These are phyloP conservation scores for Dicyrtoma fusca DNA, from an alignment of 2,888 invertebrate genomes.

Conservation along the genomic window DNA sequence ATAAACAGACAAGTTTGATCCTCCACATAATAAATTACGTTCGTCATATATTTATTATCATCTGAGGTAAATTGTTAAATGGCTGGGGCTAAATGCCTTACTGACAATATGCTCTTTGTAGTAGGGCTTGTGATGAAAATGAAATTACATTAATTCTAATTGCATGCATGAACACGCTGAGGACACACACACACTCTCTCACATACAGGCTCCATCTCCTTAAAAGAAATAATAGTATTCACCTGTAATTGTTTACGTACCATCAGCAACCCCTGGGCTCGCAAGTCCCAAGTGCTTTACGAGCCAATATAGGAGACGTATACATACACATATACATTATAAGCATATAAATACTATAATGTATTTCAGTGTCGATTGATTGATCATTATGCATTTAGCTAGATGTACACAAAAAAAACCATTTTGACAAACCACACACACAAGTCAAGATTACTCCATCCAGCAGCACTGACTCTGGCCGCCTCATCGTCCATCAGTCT, in stretches of 20 bases:
- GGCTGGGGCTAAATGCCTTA: neutral
- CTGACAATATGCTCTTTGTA: neutral
- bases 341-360: too few species aligned
- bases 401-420: too few species aligned
- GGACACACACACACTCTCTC: neutral
- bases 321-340: too few species aligned
- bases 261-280: too few species aligned
- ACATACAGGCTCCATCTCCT: neutral
- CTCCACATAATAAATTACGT: neutral
- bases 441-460: neutral
- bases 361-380: too few species aligned
- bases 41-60: neutral
- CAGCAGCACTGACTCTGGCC: too few species aligned
- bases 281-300: too few species aligned
- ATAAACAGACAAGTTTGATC: neutral
- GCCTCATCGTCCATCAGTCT: too few species aligned
- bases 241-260: too few species aligned
- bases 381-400: too few species aligned
- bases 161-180: conserved; percentile 2
- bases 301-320: too few species aligned
- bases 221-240: too few species aligned
- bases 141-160: conserved; percentile 8
- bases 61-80: neutral
- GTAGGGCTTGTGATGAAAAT: neutral
- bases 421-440: neutral